These are phyloP conservation scores for Cetoscarus ocellatus DNA, from an alignment of 2,797 vertebrate species.

Conservation along the genomic window DNA sequence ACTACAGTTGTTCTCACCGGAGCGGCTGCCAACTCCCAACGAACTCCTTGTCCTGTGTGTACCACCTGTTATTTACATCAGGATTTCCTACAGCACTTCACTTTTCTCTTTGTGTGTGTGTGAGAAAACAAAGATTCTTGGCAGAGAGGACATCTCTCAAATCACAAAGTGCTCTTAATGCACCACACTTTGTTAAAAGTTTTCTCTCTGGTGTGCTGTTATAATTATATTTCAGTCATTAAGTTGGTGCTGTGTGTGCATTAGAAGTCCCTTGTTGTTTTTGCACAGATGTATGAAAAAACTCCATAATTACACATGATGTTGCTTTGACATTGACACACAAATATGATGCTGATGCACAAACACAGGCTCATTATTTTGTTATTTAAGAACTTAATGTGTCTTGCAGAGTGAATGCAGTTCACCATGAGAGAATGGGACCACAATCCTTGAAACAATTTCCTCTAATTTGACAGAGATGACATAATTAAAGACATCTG, in stretches of 20 bases:
- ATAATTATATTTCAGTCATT: slow-evolving; percentile 10
- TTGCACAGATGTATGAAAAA: slow-evolving; percentile 14
- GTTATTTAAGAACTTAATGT: slow-evolving; percentile 4
- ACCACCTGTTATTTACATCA: slow-evolving; percentile 77
- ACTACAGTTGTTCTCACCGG: slow-evolving; percentile 62
- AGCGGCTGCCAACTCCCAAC: slow-evolving; percentile 53
- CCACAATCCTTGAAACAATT: slow-evolving; percentile 28
- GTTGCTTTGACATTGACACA: slow-evolving; percentile 29
- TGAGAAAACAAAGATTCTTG: slow-evolving; percentile 62
- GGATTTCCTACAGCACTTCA: slow-evolving; percentile 46
- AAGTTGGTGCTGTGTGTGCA: slow-evolving; percentile 9
- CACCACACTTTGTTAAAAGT: slow-evolving; percentile 18
- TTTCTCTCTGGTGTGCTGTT: slow-evolving; percentile 36
- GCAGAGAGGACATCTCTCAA: slow-evolving; percentile 34
- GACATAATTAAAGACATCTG: slow-evolving; percentile 31
- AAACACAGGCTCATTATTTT: slow-evolving; percentile 22
- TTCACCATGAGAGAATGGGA: neutral
- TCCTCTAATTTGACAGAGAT: slow-evolving; percentile 24
- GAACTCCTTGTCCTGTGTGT: slow-evolving; percentile 30
- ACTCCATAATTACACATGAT: neutral
- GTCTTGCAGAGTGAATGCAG: neutral
- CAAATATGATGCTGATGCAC: slow-evolving; percentile 9
- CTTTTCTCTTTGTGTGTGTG: slow-evolving; percentile 48
- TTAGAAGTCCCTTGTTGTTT: slow-evolving; percentile 9
- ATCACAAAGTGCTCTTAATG: slow-evolving; percentile 16